Conservation (phyloP, 2,888 invertebrate species). For the Drosophila imparisetae region DNA sequence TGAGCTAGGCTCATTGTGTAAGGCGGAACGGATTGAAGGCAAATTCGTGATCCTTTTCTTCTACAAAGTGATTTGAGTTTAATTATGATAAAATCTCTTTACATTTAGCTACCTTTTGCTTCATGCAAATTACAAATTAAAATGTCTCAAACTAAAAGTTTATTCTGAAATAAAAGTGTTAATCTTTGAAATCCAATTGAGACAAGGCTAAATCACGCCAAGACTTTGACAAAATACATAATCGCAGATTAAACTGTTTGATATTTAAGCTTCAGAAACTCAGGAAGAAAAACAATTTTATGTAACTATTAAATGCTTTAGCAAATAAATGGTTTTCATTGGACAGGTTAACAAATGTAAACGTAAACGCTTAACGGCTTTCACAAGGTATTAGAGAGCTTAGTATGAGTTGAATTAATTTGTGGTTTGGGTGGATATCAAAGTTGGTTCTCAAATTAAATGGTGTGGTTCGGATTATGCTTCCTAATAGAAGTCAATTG, state of each 20-base stretch:
- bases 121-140: not conserved
- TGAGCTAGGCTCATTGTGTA: slow-evolving; percentile 4
- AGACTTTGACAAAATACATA: slow-evolving; percentile 5
- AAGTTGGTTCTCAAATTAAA: slow-evolving; percentile 24
- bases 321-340: slow-evolving; percentile 26
- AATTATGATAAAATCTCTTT: not conserved
- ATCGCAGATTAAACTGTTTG: slow-evolving; percentile 29
- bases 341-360: slow-evolving; percentile 21
- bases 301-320: slow-evolving; percentile 9
- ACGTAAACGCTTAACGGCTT: slow-evolving; percentile 4
- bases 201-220: not conserved
- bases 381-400: slow-evolving; percentile 11
- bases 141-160: not conserved
- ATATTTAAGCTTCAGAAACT: slow-evolving; percentile 6
- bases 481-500: slow-evolving; percentile 19
- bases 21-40: slow-evolving; percentile 2
- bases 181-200: slow-evolving; percentile 7
- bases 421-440: slow-evolving; percentile 9
- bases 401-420: slow-evolving; percentile 31
- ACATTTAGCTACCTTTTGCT: not conserved
- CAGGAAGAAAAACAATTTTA: slow-evolving; percentile 4
- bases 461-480: slow-evolving; percentile 21
- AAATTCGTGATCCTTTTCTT: not conserved
- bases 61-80: not conserved
- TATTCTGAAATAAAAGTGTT: not conserved